Evolutionary conservation across 2,888 invertebrate genomes (phyloP), one percentile per base, ranked within the genome.

Genomic region (Conomelus anceps): DNA sequence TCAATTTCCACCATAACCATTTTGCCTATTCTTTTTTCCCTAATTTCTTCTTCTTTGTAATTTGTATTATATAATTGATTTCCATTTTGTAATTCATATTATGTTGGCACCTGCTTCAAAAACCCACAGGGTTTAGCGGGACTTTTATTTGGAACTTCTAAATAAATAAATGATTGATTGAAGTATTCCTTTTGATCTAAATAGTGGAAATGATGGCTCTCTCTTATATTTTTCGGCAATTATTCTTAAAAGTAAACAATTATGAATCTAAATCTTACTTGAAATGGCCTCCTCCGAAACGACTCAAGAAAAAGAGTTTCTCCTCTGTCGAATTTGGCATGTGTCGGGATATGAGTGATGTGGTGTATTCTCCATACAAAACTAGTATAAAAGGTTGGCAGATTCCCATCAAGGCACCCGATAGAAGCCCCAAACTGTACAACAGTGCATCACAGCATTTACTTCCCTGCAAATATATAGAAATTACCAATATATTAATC

Each of bases 281-380:
- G 24, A 87, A 88, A 26, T 87, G 34, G 3, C 89, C 89, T 0
- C 89, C 89, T 13, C 89, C 89, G n/a, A 89, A 89, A 17, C 22
- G 26, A 9, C 89, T 84, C 0, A 89, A 22, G 0, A 88, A 24
- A 63, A 7, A 84, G 22, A 23, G 23, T 17, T 86, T 24, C 11
- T 88, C 22, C 6, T 88, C 89, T 9, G 85, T 29, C 22, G 34
- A 41, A n/a, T 41, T 87, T 20, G 87, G 22, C 1, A 88, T 29
- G 4, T 89, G 86, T 20, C 89, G 22, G 6, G 89, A 41, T 0
- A 89, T 89, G 34, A 89, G 85, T 3, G 89, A 85, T n/a, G 88
- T 89, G 24, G 85, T 41, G n/a, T 88, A 87, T 26, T 89, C 89
- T 22, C 88, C 63, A 29, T 89, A 89, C 17, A 86, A 85, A 0